A percentile compares a stretch with the other conserved stretches of the same genome.
Conservation (phyloP, 1,140 invertebrate species). For the Habropoda laboriosa region DNA sequence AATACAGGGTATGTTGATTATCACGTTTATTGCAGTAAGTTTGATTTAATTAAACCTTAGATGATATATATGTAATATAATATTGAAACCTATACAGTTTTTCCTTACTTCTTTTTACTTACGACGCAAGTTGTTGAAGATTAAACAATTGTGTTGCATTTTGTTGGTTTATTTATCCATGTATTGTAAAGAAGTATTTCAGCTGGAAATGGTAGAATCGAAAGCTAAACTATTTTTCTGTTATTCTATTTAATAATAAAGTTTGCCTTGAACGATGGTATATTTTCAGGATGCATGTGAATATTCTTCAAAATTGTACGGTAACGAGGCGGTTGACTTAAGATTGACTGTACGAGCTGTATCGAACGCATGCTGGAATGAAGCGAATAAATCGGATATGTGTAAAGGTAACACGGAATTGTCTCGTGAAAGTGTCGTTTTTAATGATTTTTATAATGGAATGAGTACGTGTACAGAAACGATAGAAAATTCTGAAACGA, state of each 20-base stretch:
- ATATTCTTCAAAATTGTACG: conserved; percentile 35
- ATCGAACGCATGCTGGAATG: conserved; percentile 72
- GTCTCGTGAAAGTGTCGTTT: conserved; percentile 16
- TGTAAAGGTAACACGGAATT: conserved; percentile 37
- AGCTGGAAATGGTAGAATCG: neutral
- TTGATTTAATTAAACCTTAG: neutral
- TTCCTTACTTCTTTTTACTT: too few relatives aligned
- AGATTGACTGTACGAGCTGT: conserved; percentile 74
- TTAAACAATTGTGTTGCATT: neutral
- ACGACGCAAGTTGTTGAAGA: neutral
- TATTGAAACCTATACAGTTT: neutral
- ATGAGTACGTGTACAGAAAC: conserved; percentile 6
- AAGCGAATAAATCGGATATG: conserved; percentile 47
- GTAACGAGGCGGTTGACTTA: conserved; percentile 61
- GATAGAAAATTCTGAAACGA: conserved; percentile 41
- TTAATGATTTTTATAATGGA: conserved; percentile 30
- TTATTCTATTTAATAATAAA: neutral
- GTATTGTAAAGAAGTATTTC: neutral
- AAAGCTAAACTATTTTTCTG: neutral
- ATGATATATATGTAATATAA: neutral
- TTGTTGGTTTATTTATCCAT: neutral
- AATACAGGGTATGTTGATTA: conserved; percentile 72
- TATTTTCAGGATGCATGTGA: conserved; percentile 46
- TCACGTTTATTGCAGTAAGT: neutral
- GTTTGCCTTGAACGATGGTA: neutral